A percentile compares a stretch with the other conserved stretches of the same genome.
phyloP scores from a whole-genome alignment of 1,140 invertebrate species.

The Rhysida immarginata region DNA sequence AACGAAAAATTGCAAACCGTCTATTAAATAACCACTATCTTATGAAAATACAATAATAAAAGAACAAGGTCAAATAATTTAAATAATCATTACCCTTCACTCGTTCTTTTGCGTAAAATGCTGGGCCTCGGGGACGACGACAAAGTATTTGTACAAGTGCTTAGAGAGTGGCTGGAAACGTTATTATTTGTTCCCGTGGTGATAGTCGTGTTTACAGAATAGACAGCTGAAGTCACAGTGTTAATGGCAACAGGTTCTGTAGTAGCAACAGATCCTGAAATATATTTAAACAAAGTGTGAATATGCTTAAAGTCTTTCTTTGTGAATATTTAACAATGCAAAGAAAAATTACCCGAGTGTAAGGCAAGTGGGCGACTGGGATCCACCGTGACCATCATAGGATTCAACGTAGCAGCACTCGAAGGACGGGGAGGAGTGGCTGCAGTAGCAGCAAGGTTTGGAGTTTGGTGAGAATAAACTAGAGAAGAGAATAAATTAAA shows the following conservation, averaged over 20 bases:
- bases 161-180: not conserved
- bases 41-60: too few relatives aligned
- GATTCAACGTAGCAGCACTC: not conserved
- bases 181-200: not conserved
- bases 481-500: too few relatives aligned
- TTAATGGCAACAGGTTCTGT: not conserved
- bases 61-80: too few relatives aligned
- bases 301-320: not conserved
- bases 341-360: not conserved
- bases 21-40: too few relatives aligned
- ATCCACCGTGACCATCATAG: constrained; percentile 6
- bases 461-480: not conserved
- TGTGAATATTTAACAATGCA: not conserved
- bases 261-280: not conserved
- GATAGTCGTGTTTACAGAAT: not conserved
- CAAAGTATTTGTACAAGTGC: not conserved
- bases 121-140: constrained; percentile 3
- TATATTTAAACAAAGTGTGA: not conserved
- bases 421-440: not conserved
- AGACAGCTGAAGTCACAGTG: not conserved
- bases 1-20: too few relatives aligned
- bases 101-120: constrained; percentile 7
- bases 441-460: too few relatives aligned
- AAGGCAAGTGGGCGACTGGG: not conserved
- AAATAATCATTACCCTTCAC: constrained; percentile 5